Evolutionary conservation across 2,888 invertebrate species (phyloP).

Genomic region (Subacronicta megacephala): DNA sequence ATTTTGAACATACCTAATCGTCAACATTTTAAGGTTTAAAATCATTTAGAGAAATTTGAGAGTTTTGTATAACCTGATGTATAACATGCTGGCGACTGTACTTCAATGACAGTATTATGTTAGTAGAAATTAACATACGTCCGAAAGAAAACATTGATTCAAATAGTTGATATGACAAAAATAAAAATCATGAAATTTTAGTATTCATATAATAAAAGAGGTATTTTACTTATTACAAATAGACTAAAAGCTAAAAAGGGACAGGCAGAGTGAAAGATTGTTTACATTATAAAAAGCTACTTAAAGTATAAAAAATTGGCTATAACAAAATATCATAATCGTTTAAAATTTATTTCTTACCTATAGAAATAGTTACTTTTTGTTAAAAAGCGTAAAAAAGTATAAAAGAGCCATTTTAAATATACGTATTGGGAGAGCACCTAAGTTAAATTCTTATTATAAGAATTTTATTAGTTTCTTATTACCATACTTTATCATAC

Average conservation of each 20-base stretch:
- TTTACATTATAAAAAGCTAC: constrained; percentile 6
- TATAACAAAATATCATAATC: constrained; percentile 7
- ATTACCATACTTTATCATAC: too few species aligned
- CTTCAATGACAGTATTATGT: too few species aligned
- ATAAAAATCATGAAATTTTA: too few species aligned
- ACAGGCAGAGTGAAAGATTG: constrained; percentile 4
- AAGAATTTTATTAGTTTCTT: constrained; percentile 2
- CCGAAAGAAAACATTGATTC: too few species aligned
- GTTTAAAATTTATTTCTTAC: not conserved
- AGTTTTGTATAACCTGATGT: too few species aligned
- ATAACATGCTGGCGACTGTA: too few species aligned
- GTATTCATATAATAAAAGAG: constrained; percentile 13
- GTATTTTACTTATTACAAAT: not conserved
- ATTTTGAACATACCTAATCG: too few species aligned
- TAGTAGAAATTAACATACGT: too few species aligned
- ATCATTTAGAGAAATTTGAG: too few species aligned
- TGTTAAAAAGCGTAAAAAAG: constrained; percentile 1
- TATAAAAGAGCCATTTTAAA: not conserved
- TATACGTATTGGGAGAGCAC: not conserved
- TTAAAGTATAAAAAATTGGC: constrained; percentile 10
- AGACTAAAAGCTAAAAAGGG: not conserved
- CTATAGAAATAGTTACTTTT: constrained; percentile 2
- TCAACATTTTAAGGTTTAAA: too few species aligned
- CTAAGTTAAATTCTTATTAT: constrained; percentile 8
- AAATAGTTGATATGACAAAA: too few species aligned